Evolutionary conservation across 2,797 vertebrate genomes (phyloP).

Genomic region (Platyrinchus mystaceus): DNA sequence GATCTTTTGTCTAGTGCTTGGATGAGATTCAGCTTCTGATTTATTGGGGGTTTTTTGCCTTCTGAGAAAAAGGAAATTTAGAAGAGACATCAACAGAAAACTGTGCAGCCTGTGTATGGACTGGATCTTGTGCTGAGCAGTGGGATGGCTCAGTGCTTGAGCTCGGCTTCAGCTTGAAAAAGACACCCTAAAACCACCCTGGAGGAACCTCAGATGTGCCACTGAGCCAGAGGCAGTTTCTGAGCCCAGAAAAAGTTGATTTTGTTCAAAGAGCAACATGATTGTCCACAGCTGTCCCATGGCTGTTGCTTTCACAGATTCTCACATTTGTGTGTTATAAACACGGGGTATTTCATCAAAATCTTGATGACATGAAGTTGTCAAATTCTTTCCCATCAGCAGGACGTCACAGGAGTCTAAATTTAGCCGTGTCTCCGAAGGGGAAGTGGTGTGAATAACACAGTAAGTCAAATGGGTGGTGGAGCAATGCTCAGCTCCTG

Average conservation of each 20-base stretch:
- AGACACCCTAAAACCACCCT: rapidly evolving
- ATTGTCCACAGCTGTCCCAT: not conserved
- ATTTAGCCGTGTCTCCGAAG: not conserved
- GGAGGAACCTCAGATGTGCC: rapidly evolving
- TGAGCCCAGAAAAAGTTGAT: not conserved
- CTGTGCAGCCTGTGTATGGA: no score
- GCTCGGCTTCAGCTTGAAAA: not conserved
- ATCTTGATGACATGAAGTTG: not conserved
- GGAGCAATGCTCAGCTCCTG: not conserved
- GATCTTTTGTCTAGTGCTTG: not conserved
- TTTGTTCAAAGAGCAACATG: rapidly evolving
- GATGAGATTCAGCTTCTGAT: not conserved
- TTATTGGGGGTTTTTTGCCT: not conserved
- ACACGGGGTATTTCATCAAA: not conserved
- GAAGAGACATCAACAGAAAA: not conserved
- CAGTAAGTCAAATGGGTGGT: not conserved
- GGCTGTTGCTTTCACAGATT: not conserved
- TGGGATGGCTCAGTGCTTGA: not conserved
- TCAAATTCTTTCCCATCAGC: not conserved
- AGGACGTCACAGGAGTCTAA: not conserved
- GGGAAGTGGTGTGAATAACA: not conserved
- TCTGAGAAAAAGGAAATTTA: not conserved
- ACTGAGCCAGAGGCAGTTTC: not conserved
- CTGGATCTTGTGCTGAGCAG: not conserved
- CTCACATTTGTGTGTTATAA: rapidly evolving